phyloP scores from a whole-genome alignment of 2,888 invertebrate species.

The Metalampra italica region DNA sequence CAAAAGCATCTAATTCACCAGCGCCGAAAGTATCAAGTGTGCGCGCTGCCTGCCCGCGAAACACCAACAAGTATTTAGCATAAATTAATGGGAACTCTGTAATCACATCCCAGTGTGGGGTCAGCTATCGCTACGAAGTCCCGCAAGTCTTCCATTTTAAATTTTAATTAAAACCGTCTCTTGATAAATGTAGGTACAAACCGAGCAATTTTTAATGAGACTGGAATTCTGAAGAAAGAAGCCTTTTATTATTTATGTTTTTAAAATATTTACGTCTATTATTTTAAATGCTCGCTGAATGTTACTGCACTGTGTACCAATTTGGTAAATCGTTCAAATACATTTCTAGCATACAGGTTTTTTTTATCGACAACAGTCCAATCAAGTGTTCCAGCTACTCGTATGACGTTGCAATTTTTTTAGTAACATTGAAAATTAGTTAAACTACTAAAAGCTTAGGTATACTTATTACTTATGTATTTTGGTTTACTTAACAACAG shows the following conservation, averaged over 20 bases:
- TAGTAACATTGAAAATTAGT: too few relatives aligned
- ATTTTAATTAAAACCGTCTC: conserved; percentile 47
- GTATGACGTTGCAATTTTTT: too few relatives aligned
- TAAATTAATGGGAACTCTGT: conserved; percentile 35
- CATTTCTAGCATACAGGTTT: too few relatives aligned
- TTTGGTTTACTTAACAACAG: conserved; percentile 10
- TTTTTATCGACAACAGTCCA: too few relatives aligned
- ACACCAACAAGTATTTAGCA: conserved; percentile 25
- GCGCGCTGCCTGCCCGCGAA: background rate
- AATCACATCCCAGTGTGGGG: conserved; percentile 35
- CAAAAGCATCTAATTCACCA: too few relatives aligned
- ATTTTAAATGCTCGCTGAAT: too few relatives aligned
- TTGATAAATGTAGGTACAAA: conserved; percentile 29
- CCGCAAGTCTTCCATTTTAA: conserved; percentile 32
- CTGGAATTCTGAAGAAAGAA: conserved; percentile 6
- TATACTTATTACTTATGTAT: too few relatives aligned
- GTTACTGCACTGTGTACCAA: too few relatives aligned
- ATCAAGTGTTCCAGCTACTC: too few relatives aligned
- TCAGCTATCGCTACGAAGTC: conserved; percentile 33
- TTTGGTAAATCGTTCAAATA: too few relatives aligned
- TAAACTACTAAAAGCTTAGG: background rate
- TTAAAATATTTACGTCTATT: background rate
- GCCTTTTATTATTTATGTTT: background rate
- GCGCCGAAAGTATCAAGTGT: too few relatives aligned
- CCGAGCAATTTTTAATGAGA: conserved; percentile 38